Evolutionary conservation across 2,113 vertebrate species (phyloP).

Genomic region (Paracanthobrama guichenoti): DNA sequence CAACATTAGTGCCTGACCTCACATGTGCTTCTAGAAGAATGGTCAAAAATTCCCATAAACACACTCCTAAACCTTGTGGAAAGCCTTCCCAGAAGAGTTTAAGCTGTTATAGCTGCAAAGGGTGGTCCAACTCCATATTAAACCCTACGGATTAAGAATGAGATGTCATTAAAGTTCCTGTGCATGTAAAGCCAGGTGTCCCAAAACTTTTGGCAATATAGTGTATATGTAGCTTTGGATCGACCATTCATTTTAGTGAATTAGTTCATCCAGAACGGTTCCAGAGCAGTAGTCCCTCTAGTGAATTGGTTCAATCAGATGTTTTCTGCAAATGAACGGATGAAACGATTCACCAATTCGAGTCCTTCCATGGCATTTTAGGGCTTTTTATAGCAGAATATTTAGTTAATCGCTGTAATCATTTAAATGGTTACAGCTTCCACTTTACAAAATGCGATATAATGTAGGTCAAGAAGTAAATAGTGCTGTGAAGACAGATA

Average conservation of each 20-base stretch:
- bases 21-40: no score
- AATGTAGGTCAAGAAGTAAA: conserved; percentile 1
- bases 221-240: not conserved
- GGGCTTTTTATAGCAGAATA: not conserved
- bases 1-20: no score
- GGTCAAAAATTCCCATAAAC: no score
- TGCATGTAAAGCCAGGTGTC: no score
- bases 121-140: no score
- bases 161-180: no score
- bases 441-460: not conserved
- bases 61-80: no score
- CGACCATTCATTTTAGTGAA: not conserved
- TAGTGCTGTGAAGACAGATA: not conserved
- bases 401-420: not conserved
- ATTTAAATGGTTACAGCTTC: not conserved
- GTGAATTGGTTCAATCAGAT: not conserved
- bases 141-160: no score
- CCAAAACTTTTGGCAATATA: no score
- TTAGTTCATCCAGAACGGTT: not conserved
- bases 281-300: not conserved
- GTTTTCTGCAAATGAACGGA: not conserved
- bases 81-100: no score
- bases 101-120: no score
- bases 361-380: not conserved
- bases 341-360: not conserved